phyloP scores from a whole-genome alignment of 2,888 invertebrate species.

The Macropis europaea region DNA sequence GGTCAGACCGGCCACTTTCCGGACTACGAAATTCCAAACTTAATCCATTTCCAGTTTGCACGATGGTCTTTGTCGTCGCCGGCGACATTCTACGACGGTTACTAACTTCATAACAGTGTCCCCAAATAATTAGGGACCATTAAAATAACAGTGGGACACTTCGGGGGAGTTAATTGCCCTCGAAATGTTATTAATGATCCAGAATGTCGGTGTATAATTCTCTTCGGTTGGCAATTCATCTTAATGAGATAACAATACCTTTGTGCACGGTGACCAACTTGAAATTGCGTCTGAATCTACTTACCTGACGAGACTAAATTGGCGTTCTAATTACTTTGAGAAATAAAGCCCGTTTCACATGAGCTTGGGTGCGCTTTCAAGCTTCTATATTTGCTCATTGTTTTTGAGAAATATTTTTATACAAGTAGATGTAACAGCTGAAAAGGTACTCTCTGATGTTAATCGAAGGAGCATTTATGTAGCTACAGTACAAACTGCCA shows the following conservation, averaged over 20 bases:
- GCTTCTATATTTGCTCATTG: no score
- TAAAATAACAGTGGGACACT: conserved; percentile 48
- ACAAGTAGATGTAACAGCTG: no score
- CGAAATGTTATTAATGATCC: conserved; percentile 42
- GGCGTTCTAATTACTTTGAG: background rate
- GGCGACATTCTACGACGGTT: conserved; percentile 40
- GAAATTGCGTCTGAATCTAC: background rate
- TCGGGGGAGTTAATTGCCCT: conserved; percentile 39
- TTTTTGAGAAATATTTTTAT: no score
- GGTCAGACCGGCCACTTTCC: conserved; percentile 39
- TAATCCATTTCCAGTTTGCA: conserved; percentile 59
- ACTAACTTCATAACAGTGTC: conserved; percentile 49
- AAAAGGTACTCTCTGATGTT: background rate
- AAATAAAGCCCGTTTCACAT: background rate
- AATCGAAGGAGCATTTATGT: no score
- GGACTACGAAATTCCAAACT: conserved; percentile 55
- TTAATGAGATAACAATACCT: conserved; percentile 8
- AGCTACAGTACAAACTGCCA: no score
- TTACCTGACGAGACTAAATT: conserved; percentile 5
- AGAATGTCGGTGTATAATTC: conserved; percentile 15
- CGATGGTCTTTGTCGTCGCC: conserved; percentile 44
- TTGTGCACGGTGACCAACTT: background rate
- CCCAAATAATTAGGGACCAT: conserved; percentile 53
- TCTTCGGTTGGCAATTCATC: conserved; percentile 2
- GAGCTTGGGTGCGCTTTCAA: no score